Conservation (phyloP, 2,113 vertebrate species). For the Nibea albiflora region DNA sequence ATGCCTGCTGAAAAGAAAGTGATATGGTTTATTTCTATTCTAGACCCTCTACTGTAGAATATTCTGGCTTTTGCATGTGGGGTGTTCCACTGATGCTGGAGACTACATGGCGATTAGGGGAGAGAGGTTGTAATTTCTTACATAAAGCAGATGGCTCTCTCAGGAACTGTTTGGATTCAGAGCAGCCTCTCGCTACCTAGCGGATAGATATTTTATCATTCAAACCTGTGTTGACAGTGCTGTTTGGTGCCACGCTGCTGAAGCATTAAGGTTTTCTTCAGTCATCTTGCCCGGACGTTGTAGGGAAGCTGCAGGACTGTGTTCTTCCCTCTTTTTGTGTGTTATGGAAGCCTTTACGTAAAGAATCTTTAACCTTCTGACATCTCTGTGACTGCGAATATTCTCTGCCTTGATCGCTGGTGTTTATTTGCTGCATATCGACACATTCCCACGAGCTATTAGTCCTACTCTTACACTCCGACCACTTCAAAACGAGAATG, state of each 20-base stretch:
- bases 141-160: not conserved
- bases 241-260: conserved; percentile 41
- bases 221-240: conserved; percentile 50
- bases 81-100: conserved; percentile 12
- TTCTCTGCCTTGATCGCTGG: not conserved
- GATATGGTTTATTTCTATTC: conserved; percentile 27
- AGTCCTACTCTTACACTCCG: conserved; percentile 21
- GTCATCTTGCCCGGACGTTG: conserved; percentile 27
- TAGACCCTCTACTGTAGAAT: conserved; percentile 13
- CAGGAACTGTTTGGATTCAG: conserved; percentile 4
- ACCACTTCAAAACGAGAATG: conserved; percentile 24
- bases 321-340: not conserved
- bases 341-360: not conserved
- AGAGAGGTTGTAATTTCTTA: conserved; percentile 12
- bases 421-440: conserved; percentile 31
- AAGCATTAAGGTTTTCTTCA: conserved; percentile 56
- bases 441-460: conserved; percentile 5
- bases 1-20: conserved; percentile 49
- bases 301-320: conserved; percentile 18
- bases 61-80: not conserved
- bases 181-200: conserved; percentile 21
- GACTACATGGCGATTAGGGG: conserved; percentile 10
- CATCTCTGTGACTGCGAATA: not conserved
- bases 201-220: conserved; percentile 40
- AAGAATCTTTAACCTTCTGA: not conserved